Evolutionary conservation across 2,113 vertebrate genomes (phyloP).

Genomic region (Sapayoa aenigma): DNA sequence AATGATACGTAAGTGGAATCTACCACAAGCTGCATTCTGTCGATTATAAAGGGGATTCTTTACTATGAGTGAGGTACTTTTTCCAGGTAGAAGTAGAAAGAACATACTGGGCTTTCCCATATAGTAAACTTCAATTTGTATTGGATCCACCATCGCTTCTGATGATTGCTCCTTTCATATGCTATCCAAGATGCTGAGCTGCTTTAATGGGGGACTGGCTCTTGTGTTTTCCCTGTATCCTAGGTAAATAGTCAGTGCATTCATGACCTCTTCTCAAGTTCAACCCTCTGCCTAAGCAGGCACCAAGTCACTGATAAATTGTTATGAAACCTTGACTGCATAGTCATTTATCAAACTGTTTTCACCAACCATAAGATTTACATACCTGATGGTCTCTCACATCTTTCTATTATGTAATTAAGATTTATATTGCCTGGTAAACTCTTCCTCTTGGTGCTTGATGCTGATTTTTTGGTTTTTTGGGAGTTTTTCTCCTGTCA

Average conservation of each 20-base stretch:
- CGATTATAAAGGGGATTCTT: background rate
- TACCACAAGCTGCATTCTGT: background rate
- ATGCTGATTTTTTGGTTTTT: background rate
- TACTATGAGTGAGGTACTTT: background rate
- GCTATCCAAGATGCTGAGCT: background rate
- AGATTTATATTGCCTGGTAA: background rate
- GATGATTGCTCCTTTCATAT: background rate
- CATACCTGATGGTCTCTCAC: background rate
- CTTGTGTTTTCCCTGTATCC: conserved; percentile 53
- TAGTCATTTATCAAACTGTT: background rate
- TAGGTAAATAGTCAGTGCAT: conserved; percentile 45
- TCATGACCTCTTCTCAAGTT: conserved; percentile 44
- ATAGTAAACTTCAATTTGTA: background rate
- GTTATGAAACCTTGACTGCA: conserved; percentile 14
- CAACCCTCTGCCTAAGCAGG: background rate
- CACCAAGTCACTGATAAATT: conserved; percentile 29
- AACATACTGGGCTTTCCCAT: background rate
- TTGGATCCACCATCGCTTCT: background rate
- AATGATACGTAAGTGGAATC: background rate
- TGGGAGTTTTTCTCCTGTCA: background rate
- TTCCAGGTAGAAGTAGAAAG: background rate
- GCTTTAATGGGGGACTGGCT: background rate
- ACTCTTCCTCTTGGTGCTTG: background rate
- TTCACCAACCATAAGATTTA: background rate
- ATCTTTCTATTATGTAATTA: background rate